Conservation (phyloP, 2,797 vertebrate genomes). For the Enteromius anoplus region DNA sequence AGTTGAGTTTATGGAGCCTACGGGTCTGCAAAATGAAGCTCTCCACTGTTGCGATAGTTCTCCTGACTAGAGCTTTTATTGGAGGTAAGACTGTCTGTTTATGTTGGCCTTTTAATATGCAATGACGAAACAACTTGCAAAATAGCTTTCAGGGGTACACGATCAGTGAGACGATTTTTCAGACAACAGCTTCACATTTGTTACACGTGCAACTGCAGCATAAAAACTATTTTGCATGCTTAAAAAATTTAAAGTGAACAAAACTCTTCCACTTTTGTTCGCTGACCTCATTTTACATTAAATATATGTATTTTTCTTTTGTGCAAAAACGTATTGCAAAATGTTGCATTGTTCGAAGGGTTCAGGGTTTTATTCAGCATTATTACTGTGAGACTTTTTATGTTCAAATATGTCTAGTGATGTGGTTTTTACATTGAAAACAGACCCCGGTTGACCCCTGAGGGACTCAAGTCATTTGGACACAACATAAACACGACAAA, state of each 20-base stretch:
- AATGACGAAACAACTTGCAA: slow-evolving; percentile 28
- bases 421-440: slow-evolving; percentile 54
- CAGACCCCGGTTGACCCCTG: slow-evolving; percentile 34
- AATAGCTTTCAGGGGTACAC: not conserved
- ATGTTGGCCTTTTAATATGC: slow-evolving; percentile 22
- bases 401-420: slow-evolving; percentile 46
- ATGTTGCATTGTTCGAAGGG: slow-evolving; percentile 5
- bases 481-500: slow-evolving; percentile 54
- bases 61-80: slow-evolving; percentile 82
- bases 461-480: slow-evolving; percentile 38
- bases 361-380: slow-evolving; percentile 15
- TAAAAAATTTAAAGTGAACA: not conserved
- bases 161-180: slow-evolving; percentile 17
- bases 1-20: slow-evolving; percentile 80
- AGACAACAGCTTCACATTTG: slow-evolving; percentile 10
- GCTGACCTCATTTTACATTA: not conserved
- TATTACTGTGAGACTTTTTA: slow-evolving; percentile 1
- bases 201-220: slow-evolving; percentile 10
- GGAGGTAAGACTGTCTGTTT: slow-evolving; percentile 79
- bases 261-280: not conserved
- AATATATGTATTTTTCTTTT: not conserved
- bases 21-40: slow-evolving; percentile 81
- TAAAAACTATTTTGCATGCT: slow-evolving; percentile 15
- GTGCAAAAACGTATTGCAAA: not conserved
- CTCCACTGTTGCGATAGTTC: slow-evolving; percentile 78